phyloP scores from a whole-genome alignment of 2,113 vertebrate genomes.

The Petaurus breviceps region DNA sequence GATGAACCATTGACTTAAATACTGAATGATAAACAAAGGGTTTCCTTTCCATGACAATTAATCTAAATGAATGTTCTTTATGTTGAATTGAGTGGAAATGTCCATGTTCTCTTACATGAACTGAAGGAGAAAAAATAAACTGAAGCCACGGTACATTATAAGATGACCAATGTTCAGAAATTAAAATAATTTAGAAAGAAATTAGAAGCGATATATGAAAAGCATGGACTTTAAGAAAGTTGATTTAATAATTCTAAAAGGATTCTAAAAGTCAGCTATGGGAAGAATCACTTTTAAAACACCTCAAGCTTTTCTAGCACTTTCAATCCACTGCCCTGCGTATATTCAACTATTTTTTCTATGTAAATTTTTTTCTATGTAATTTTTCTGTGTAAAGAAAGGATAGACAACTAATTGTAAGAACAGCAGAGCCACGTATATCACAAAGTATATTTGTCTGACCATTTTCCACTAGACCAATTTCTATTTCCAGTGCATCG shows the following conservation, averaged over 20 bases:
- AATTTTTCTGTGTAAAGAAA: not conserved
- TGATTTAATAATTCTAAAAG: not conserved
- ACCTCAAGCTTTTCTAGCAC: not conserved
- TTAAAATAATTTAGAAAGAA: conserved; percentile 44
- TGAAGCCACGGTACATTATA: not conserved
- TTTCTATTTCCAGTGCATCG: not conserved
- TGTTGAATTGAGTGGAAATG: not conserved
- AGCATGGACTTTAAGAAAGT: conserved; percentile 53
- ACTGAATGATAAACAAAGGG: not conserved
- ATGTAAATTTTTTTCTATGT: not conserved
- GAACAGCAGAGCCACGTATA: not conserved
- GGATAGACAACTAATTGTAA: not conserved
- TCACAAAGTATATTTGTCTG: not conserved
- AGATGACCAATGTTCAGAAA: conserved; percentile 26
- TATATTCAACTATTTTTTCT: not conserved
- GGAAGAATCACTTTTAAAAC: not conserved
- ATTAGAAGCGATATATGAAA: conserved; percentile 48
- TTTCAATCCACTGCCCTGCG: not conserved
- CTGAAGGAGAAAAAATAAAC: conserved; percentile 9
- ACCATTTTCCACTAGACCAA: not conserved
- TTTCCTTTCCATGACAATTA: not conserved
- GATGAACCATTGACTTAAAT: not conserved
- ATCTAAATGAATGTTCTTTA: not conserved
- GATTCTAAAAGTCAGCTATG: not conserved
- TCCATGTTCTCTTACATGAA: not conserved